Conservation (phyloP, 2,888 invertebrate species). For the Trissolcus japonicus region DNA sequence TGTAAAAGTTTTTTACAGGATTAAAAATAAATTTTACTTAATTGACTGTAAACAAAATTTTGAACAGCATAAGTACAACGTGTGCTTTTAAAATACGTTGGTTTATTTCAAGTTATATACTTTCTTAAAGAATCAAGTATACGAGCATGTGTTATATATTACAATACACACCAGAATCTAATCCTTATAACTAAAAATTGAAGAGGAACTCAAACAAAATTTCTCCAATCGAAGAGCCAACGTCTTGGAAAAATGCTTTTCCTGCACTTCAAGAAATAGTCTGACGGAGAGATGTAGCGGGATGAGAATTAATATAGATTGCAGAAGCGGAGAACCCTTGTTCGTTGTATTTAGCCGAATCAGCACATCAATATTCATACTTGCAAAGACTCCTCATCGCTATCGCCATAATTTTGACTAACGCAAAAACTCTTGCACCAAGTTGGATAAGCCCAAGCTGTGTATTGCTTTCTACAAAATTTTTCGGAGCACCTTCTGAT, state of each 20-base stretch:
- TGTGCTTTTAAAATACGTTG: too few species aligned
- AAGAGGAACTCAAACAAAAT: background rate
- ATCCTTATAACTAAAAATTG: background rate
- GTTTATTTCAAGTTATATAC: background rate
- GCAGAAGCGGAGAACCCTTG: constrained; percentile 62
- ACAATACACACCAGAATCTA: background rate
- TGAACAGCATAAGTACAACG: background rate
- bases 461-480: constrained; percentile 43
- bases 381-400: constrained; percentile 50
- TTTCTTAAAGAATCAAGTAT: background rate
- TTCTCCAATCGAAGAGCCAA: constrained; percentile 1
- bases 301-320: constrained; percentile 69
- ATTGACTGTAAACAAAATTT: background rate
- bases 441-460: constrained; percentile 26
- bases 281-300: constrained; percentile 49
- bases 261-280: constrained; percentile 39
- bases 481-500: constrained; percentile 43
- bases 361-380: constrained; percentile 76
- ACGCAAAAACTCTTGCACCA: constrained; percentile 35
- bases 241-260: constrained; percentile 37
- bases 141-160: background rate
- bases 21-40: background rate
- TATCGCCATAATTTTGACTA: constrained; percentile 43
- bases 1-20: too few species aligned
- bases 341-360: constrained; percentile 70